Evolutionary conservation across 2,888 invertebrate genomes (phyloP), one percentile per base, ranked within the genome.

Genomic region (Ferdinandea cuprea): DNA sequence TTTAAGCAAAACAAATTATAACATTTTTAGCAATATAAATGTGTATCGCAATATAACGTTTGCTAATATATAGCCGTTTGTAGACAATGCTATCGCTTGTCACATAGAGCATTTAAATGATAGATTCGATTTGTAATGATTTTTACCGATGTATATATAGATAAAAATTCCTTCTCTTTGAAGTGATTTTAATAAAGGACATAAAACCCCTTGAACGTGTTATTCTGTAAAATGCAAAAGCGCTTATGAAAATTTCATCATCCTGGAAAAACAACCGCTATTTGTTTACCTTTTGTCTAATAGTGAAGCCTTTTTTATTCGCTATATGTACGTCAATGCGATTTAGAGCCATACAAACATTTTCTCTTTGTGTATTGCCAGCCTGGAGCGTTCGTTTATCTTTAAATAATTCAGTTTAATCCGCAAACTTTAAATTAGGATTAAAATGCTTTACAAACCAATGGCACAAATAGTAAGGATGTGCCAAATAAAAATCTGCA

Each of bases 321-420:
- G 15, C 21, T 37, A 50, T 65, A 68, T 59, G 68, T 59, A 42
- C 68, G 76, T 68, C 76, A 54, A 52, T 44, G 35, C 52, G 68
- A 76, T 76, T 68, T 68, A 76, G 76, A 61, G 59, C 76, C 76
- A 68, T 68, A 68, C 76, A 76, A 76, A 68, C 76, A 68, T 58
- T 76, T 73, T 74, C 73, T 30, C 63, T 73, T 11, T 37, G 21
- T 37, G 21, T 37, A 63, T 56, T 35, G 13, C 37, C 9, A 15
- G 30, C 73, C 48, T 15, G 6, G 3, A 25, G 48, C 2, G 30
- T 30, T 44, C 21, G 5, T 46, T 68, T 76, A 52, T 52, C 59
- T 68, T 17, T 59, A 56, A 76, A 68, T 59, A 66, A 68, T 61
- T 68, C 59, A 37, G 59, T 37, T 59, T 59, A 68, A 68, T 76